These are phyloP conservation scores for Orchestia grillus DNA, from an alignment of 1,140 invertebrate genomes.

Conservation along the genomic window DNA sequence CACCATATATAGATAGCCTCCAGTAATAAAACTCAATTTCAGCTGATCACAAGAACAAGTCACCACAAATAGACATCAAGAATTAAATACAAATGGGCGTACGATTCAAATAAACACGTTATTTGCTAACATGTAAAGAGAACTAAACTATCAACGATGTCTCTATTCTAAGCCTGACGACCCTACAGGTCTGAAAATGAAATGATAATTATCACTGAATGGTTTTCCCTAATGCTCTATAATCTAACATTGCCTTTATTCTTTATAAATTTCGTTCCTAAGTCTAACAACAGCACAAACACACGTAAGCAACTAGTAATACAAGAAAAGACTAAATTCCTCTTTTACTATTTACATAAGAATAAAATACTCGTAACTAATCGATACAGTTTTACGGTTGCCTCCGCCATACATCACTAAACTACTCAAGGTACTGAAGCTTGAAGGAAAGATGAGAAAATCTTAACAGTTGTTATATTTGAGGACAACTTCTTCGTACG, in stretches of 20 bases:
- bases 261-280: background rate
- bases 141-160: background rate
- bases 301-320: constrained; percentile 18
- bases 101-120: background rate
- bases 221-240: background rate
- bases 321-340: background rate
- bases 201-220: background rate
- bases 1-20: too few relatives aligned
- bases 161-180: background rate
- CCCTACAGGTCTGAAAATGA: background rate
- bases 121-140: background rate
- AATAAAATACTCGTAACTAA: constrained; percentile 29
- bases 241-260: background rate
- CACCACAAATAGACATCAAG: background rate
- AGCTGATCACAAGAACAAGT: background rate
- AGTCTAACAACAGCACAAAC: background rate
- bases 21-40: background rate
- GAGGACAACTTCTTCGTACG: constrained; percentile 58
- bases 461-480: background rate
- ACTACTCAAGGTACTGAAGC: constrained; percentile 51
- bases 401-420: background rate
- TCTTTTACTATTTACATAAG: constrained; percentile 32
- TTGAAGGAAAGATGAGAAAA: background rate
- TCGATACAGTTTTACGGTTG: background rate
- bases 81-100: background rate